These are phyloP conservation scores for Odontocolon sp. DNA, from an alignment of 2,888 invertebrate genomes.

Conservation along the genomic window DNA sequence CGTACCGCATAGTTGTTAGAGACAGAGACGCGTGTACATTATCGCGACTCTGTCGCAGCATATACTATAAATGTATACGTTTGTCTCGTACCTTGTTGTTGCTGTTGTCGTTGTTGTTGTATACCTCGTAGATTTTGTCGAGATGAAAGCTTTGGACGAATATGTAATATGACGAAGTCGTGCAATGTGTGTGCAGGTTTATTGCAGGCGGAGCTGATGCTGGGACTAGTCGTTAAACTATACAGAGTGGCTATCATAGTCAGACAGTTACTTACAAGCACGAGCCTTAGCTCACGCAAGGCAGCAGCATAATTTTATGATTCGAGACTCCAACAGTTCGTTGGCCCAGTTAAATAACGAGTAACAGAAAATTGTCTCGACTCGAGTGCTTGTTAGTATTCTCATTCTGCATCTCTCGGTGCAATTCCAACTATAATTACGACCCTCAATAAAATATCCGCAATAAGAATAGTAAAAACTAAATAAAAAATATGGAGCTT, in stretches of 20 bases:
- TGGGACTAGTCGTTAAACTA: background rate
- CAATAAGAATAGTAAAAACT: too few relatives aligned
- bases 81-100: too few relatives aligned
- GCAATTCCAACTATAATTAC: too few relatives aligned
- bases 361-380: too few relatives aligned
- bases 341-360: background rate
- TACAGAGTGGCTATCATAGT: background rate
- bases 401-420: too few relatives aligned
- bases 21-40: constrained; percentile 40
- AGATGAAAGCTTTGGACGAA: constrained; percentile 30
- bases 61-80: too few relatives aligned
- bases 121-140: constrained; percentile 19
- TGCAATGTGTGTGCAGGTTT: constrained; percentile 27
- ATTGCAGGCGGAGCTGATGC: constrained; percentile 33
- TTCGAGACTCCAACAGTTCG: constrained; percentile 4
- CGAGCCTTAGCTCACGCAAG: background rate
- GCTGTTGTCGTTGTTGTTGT: background rate
- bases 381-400: too few relatives aligned
- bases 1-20: constrained; percentile 41
- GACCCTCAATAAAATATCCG: too few relatives aligned
- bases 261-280: constrained; percentile 17
- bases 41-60: constrained; percentile 40
- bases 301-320: background rate
- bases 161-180: constrained; percentile 30
- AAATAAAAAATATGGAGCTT: too few relatives aligned